Conservation (phyloP, 2,888 invertebrate genomes). For the Piscicola geometra region DNA sequence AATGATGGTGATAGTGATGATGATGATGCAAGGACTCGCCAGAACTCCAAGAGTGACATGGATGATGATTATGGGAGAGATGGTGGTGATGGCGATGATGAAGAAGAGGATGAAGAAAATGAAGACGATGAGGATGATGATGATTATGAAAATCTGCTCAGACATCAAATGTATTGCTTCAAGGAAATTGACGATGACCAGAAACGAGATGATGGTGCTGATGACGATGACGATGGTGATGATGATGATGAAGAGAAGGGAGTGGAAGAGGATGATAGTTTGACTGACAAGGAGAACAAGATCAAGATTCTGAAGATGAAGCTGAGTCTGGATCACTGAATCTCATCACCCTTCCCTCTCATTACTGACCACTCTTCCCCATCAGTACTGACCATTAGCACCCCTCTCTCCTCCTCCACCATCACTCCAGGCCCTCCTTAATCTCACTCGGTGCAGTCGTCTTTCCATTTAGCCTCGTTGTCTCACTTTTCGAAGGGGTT, state of each 20-base stretch:
- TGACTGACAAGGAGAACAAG: constrained; percentile 51
- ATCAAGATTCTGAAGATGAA: constrained; percentile 50
- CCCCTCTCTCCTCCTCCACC: too few relatives aligned
- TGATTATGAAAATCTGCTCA: background rate
- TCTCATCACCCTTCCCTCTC: background rate
- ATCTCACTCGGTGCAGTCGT: too few relatives aligned
- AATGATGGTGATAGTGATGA: background rate
- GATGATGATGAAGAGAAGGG: constrained; percentile 26
- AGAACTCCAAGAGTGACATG: background rate
- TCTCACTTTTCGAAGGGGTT: too few relatives aligned
- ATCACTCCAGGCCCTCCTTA: too few relatives aligned
- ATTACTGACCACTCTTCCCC: background rate
- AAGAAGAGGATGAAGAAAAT: background rate
- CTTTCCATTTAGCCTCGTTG: too few relatives aligned
- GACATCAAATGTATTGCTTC: background rate
- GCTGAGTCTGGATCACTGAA: constrained; percentile 42
- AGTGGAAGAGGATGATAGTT: constrained; percentile 48
- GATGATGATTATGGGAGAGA: background rate
- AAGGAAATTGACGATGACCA: constrained; percentile 29
- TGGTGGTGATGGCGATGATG: background rate
- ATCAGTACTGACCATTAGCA: background rate
- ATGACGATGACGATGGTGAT: constrained; percentile 23
- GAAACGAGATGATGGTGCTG: constrained; percentile 17
- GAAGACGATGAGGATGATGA: background rate
- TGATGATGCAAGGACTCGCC: background rate